Base-by-base conservation (phyloP, 2,113 vertebrate genomes). In the Octodon degus region DNA sequence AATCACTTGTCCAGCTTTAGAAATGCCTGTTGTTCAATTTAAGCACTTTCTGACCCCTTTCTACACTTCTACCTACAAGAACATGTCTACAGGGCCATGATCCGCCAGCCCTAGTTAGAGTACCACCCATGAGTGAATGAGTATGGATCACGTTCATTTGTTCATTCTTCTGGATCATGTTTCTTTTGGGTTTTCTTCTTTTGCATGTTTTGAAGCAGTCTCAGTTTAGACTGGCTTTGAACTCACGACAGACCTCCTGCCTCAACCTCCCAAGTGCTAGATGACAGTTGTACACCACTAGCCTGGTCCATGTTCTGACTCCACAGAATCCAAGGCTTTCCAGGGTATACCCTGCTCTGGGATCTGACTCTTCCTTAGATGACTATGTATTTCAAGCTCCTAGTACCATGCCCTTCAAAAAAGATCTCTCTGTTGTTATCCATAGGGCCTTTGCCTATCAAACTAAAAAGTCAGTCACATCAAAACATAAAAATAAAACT, bases 281-380 rank as follows among this genome's bases (percentile, higher is more conserved):
- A 70, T n/a, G n/a, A 70, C 34, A 70, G 14, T 70, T 19, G 7
- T 19, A 14, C 2, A 5, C 67, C 34, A n/a, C 34, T n/a, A 16
- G 30, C 34, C 17, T 37, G n/a, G n/a, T 37, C 68, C n/a, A 37
- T 22, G 40, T 72, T 72, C 30, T 65, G 14, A 74, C 55, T 72
- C 14, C 43, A 90, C 62, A 89, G 65, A 85, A 94, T 60, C 17
- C 65, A 91, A 89, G 70, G 34, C 37, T 89, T 83, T n/a, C 47
- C 80, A 62, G 79, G 65, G 53, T 74, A 81, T 16, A 72, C 43
- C 30, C 24, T 86, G 72, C 50, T 82, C 55, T 55, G 40, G 14
- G 40, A 92, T 47, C 12, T 86, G 67, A 11, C 32, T 92, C 34
- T 86, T 89, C 32, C 74, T 86, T 14, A 81, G 37, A 70, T 12